phyloP scores from a whole-genome alignment of 2,113 vertebrate genomes.

The Globicephala melas region DNA sequence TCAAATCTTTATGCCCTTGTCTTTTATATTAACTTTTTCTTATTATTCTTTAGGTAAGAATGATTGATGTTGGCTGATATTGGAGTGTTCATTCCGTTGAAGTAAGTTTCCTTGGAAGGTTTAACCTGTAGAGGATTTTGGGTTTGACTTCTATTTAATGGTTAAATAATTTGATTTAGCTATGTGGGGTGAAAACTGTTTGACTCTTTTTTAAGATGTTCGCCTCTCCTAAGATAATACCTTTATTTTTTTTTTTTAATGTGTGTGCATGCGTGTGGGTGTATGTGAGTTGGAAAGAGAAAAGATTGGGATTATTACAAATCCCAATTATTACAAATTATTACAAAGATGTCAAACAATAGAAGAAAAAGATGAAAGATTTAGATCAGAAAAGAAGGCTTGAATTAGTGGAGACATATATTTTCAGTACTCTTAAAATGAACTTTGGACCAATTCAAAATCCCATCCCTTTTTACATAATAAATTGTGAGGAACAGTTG shows the following conservation, averaged over 20 bases:
- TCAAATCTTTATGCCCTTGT: slow-evolving; percentile 65
- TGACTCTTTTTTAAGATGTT: neutral
- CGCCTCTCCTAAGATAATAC: neutral
- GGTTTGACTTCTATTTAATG: neutral
- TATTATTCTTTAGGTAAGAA: slow-evolving; percentile 88
- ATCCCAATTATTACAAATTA: neutral
- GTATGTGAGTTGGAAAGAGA: neutral
- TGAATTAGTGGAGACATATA: neutral
- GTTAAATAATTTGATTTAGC: neutral
- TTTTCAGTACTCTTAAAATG: neutral
- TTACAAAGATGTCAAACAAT: neutral
- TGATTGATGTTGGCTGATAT: slow-evolving; percentile 82
- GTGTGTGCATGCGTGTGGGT: neutral
- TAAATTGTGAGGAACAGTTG: neutral
- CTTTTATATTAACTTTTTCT: slow-evolving; percentile 77
- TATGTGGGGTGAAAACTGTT: neutral
- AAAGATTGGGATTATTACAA: neutral
- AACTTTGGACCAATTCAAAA: neutral
- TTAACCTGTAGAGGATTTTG: neutral
- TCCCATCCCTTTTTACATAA: neutral
- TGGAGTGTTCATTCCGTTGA: slow-evolving; percentile 70
- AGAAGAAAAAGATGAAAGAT: neutral
- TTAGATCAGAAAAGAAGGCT: neutral
- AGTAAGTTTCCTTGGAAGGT: slow-evolving; percentile 73
- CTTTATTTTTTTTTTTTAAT: neutral